A percentile compares a stretch with the other conserved stretches of the same genome.
Evolutionary conservation across 2,888 invertebrate species (phyloP).

Genomic region (Nematopogon swammerdamellus): DNA sequence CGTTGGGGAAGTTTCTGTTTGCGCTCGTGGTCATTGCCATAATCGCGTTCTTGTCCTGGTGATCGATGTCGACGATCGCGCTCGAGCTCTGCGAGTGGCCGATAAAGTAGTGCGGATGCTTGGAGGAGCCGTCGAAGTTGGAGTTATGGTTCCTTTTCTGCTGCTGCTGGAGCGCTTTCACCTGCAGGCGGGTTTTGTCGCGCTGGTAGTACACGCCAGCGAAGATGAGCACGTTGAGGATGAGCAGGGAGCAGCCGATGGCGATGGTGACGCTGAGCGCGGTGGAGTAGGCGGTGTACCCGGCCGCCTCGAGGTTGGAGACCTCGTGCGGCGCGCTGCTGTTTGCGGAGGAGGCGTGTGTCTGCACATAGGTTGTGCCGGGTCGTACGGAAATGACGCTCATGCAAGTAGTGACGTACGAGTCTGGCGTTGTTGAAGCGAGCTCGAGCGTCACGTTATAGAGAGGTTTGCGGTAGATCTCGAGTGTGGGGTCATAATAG

Average conservation of each 20-base stretch:
- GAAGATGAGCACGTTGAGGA: conserved; percentile 78
- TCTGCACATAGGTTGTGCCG: conserved; percentile 48
- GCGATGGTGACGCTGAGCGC: conserved; percentile 76
- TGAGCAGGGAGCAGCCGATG: conserved; percentile 76
- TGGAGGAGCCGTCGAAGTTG: conserved; percentile 58
- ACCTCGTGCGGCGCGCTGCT: conserved; percentile 73
- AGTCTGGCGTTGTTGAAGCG: conserved; percentile 58
- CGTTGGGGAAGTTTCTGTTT: conserved; percentile 43
- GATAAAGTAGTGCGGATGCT: conserved; percentile 77
- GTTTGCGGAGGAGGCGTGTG: conserved; percentile 29
- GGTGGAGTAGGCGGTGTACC: conserved; percentile 72
- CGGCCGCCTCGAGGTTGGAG: conserved; percentile 77
- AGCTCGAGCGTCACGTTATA: conserved; percentile 52
- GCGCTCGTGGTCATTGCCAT: conserved; percentile 45
- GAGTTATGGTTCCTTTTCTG: conserved; percentile 58
- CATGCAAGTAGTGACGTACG: conserved; percentile 67
- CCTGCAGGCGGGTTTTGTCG: conserved; percentile 74
- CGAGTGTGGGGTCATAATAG: conserved; percentile 60
- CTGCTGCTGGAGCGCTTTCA: conserved; percentile 72
- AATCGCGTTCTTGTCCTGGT: conserved; percentile 62
- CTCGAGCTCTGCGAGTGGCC: conserved; percentile 77
- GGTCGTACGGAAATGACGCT: conserved; percentile 70
- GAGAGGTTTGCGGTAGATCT: conserved; percentile 60
- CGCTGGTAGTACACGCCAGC: conserved; percentile 82
- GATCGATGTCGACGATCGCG: conserved; percentile 82